Evolutionary conservation across 2,888 invertebrate genomes (phyloP).

Genomic region (Machimus atricapillus): DNA sequence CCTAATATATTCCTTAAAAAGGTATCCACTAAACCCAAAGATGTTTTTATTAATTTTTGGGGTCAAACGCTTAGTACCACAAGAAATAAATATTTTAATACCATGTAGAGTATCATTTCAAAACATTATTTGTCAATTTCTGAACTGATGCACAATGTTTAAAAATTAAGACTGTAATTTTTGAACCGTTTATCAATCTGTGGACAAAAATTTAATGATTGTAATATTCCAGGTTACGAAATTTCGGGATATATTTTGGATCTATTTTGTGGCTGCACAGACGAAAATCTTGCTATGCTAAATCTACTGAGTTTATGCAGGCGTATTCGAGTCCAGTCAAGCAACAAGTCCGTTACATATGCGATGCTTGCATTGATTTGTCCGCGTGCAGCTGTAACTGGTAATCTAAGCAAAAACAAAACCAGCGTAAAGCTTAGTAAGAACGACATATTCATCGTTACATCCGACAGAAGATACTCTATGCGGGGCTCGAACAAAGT

Average conservation of each 20-base stretch:
- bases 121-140: no score
- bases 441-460: neutral
- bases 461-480: neutral
- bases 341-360: neutral
- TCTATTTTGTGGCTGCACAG: neutral
- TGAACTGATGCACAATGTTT: no score
- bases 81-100: no score
- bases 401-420: neutral
- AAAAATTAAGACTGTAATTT: no score
- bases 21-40: no score
- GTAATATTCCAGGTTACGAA: neutral
- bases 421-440: neutral
- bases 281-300: neutral
- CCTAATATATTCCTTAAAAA: no score
- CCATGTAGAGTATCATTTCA: no score
- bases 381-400: neutral
- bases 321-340: neutral
- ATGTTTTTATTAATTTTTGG: no score
- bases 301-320: neutral
- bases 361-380: neutral
- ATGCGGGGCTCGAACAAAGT: neutral
- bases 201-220: neutral
- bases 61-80: no score
- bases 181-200: neutral
- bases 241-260: neutral